Conservation (phyloP, 2,113 vertebrate species). For the Mastomys natalensis region DNA sequence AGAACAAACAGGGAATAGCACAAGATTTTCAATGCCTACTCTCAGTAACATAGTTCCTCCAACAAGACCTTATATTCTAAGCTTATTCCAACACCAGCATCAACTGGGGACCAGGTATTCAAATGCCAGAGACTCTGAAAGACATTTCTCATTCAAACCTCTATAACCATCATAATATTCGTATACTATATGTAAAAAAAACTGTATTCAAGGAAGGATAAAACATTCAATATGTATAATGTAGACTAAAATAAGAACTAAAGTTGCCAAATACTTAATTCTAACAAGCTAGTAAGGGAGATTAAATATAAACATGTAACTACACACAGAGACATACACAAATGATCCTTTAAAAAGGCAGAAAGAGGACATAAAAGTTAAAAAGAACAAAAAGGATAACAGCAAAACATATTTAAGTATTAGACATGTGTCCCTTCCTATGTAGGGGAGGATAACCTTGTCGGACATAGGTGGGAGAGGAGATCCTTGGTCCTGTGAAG, state of each 20-base stretch:
- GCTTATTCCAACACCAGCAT: not conserved
- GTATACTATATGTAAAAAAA: constrained; percentile 9
- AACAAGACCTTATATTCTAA: not conserved
- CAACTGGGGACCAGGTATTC: not conserved
- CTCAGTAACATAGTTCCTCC: not conserved
- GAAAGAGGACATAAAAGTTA: no score
- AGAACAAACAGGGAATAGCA: not conserved
- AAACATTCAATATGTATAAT: not conserved
- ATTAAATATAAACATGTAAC: not conserved
- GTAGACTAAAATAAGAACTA: not conserved
- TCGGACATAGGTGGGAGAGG: no score
- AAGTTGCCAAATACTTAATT: not conserved
- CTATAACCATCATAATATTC: not conserved
- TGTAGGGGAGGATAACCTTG: no score
- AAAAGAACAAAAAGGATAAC: no score
- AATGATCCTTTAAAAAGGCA: no score
- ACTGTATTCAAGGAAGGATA: not conserved
- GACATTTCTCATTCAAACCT: not conserved
- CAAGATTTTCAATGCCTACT: not conserved
- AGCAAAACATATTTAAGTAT: no score
- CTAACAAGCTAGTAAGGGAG: not conserved
- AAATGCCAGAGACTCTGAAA: not conserved
- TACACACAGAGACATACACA: no score
- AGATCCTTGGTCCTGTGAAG: no score
- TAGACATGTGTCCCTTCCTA: no score